Base-by-base conservation (phyloP, 2,797 vertebrate genomes). In the Poecilia gillii region DNA sequence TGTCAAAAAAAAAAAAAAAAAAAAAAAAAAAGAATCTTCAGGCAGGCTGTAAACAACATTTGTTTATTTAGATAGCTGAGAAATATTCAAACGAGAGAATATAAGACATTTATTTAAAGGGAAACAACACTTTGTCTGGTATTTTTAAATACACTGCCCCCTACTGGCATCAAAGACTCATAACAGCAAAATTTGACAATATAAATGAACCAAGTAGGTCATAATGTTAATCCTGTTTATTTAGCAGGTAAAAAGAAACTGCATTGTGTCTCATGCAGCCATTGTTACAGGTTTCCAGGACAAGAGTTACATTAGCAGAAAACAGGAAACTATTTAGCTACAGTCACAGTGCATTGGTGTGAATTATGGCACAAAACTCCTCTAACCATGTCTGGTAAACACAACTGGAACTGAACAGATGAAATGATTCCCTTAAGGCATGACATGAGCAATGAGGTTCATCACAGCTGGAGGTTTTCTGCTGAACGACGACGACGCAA, bases 331-430 rank as follows among this genome's bases (percentile, higher is more conserved):
- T 77, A 75, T 75, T 46, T 43, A 77, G 20, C 51, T 81, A 78
- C 83, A 77, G 75, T 92, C 90, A 92, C 89, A 91, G 90, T 91
- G 91, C 43, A 18, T 73, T 89, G 84, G 85, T 85, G 88, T 85
- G 78, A 73, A 74, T 77, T 86, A 89, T 94, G 92, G 92, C 89
- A 91, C 87, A 33, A 74, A 72, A 12, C 47, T 3, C 23, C 33
- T 62, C 47, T 9, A 43, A 43, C 53, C 82, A 86, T 71, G 84
- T 84, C 78, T 45, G 6, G 16, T 18, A 36, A 62, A 9, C 62
- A 36, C 33, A 7, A 36, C 31, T 36, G 6, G 7, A 49, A 9
- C 64, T 41, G 25, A 33, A 64, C 57, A 45, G 53, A 71, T 62
- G 62, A 33, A 11, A 49, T 71, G 4, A 46, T 31, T 85, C 64